Evolutionary conservation across 2,113 vertebrate species (phyloP).

Genomic region (Strix uralensis): DNA sequence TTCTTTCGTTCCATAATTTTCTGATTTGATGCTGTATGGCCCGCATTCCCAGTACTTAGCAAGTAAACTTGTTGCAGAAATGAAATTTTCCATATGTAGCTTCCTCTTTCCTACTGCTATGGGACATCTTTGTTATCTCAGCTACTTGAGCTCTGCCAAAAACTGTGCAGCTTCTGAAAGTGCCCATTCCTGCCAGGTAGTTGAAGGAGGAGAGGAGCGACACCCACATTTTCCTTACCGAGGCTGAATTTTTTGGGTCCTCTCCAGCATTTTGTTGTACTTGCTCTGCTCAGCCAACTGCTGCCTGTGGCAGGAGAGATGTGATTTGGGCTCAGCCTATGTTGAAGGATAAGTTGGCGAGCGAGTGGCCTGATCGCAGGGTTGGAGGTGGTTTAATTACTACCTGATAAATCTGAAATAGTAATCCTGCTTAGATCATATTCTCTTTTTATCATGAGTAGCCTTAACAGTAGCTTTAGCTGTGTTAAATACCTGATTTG

Average conservation of each 20-base stretch:
- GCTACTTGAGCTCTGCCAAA: background rate
- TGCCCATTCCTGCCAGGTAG: background rate
- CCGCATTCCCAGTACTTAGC: background rate
- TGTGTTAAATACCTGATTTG: constrained; percentile 48
- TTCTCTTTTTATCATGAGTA: constrained; percentile 28
- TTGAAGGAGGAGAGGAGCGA: background rate
- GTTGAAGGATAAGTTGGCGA: background rate
- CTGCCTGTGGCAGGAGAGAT: background rate
- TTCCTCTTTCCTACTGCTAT: background rate
- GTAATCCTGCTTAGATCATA: background rate
- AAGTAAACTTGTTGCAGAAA: background rate
- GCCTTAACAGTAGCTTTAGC: constrained; percentile 35
- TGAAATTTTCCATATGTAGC: background rate
- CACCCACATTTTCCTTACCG: background rate
- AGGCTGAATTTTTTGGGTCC: background rate
- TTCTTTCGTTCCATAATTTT: background rate
- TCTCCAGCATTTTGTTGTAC: background rate
- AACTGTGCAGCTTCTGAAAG: background rate
- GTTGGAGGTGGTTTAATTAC: background rate
- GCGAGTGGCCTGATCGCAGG: background rate
- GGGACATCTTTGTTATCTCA: background rate
- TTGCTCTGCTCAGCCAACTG: background rate
- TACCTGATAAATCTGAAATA: background rate
- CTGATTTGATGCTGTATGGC: background rate
- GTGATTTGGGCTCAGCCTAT: background rate